Conservation (phyloP, 2,113 vertebrate species). For the Cyanocitta stelleri region DNA sequence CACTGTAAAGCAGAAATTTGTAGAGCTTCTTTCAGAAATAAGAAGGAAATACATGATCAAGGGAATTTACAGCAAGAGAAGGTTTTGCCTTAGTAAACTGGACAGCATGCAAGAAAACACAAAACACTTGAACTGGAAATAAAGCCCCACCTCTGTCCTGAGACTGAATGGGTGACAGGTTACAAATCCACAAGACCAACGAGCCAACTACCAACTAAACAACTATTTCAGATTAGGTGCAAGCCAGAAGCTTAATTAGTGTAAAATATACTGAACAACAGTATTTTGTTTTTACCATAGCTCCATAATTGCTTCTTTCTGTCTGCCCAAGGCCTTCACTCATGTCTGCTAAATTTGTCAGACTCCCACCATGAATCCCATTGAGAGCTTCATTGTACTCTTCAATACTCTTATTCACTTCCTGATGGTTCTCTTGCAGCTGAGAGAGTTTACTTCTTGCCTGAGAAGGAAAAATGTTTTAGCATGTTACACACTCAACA, state of each 20-base stretch:
- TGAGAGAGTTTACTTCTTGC: slow-evolving; percentile 91
- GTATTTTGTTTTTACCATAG: slow-evolving; percentile 72
- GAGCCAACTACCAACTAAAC: not conserved
- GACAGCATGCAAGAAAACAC: not conserved
- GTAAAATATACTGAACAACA: not conserved
- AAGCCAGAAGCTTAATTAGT: not conserved
- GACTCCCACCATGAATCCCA: slow-evolving; percentile 82
- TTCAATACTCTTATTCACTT: slow-evolving; percentile 84
- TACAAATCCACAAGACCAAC: not conserved
- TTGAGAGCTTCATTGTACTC: slow-evolving; percentile 85
- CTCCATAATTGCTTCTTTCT: slow-evolving; percentile 80
- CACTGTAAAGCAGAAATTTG: not conserved
- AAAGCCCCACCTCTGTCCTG: not conserved
- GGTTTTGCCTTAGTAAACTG: not conserved
- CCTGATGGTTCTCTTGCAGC: slow-evolving; percentile 88
- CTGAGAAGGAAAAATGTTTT: slow-evolving; percentile 55
- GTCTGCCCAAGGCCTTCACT: slow-evolving; percentile 81
- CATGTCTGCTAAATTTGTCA: slow-evolving; percentile 89
- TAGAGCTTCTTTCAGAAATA: not conserved
- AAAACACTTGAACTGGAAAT: not conserved
- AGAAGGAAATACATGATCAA: not conserved
- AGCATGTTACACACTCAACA: not conserved
- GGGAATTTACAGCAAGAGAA: not conserved
- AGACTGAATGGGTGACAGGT: not conserved
- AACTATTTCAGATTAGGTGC: not conserved